Percentiles rank a stretch among this genome's conserved stretches.
These are phyloP conservation scores for Parascotia fuliginaria DNA, from an alignment of 2,888 invertebrate species.

Conservation along the genomic window DNA sequence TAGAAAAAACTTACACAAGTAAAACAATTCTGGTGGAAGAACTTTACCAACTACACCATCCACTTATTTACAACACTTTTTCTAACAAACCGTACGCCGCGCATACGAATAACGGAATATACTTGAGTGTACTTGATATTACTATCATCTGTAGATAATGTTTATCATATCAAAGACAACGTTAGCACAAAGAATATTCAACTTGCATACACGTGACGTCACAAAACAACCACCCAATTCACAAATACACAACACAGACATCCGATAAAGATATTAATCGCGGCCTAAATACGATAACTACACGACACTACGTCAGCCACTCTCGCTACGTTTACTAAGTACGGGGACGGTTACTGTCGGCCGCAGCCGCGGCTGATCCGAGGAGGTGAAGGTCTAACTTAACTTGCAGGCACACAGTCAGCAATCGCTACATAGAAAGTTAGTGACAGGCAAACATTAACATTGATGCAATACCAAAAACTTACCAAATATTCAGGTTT, in stretches of 20 bases:
- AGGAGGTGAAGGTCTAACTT: conserved; percentile 36
- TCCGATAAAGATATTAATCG: conserved; percentile 53
- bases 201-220: conserved; percentile 71
- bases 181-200: conserved; percentile 70
- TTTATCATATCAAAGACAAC: conserved; percentile 73
- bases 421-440: conserved; percentile 62
- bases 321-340: conserved; percentile 54
- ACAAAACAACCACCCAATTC: conserved; percentile 64
- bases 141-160: conserved; percentile 69
- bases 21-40: conserved; percentile 18
- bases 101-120: conserved; percentile 48
- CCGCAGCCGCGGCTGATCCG: conserved; percentile 30
- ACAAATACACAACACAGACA: conserved; percentile 64
- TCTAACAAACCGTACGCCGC: conserved; percentile 39
- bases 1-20: conserved; percentile 41
- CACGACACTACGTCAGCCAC: conserved; percentile 54
- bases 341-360: conserved; percentile 28
- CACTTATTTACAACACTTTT: conserved; percentile 44
- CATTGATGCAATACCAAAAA: conserved; percentile 66
- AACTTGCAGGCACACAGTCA: conserved; percentile 36
- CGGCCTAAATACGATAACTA: conserved; percentile 58
- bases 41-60: conserved; percentile 33
- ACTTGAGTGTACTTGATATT: conserved; percentile 57
- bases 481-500: conserved; percentile 76
- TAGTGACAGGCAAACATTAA: conserved; percentile 66